These are phyloP conservation scores for Carterocephalus palaemon DNA, from an alignment of 2,888 invertebrate species.

Conservation along the genomic window DNA sequence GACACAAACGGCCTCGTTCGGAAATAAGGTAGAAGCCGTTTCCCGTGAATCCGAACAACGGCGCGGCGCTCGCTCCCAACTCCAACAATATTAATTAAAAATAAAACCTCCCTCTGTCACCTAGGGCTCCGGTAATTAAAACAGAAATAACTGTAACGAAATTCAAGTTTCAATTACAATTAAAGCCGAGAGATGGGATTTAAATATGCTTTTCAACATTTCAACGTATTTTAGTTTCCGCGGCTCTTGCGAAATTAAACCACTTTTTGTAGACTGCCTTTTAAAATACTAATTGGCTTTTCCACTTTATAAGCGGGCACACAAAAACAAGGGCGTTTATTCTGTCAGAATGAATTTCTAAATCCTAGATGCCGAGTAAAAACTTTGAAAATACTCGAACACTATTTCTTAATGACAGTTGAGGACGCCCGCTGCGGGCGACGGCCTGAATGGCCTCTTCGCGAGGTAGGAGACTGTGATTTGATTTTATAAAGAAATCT, in stretches of 20 bases:
- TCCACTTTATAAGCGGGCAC: constrained; percentile 4
- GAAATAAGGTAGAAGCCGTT: constrained; percentile 43
- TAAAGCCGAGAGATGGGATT: constrained; percentile 39
- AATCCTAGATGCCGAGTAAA: constrained; percentile 22
- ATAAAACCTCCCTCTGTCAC: constrained; percentile 47
- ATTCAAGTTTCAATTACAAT: constrained; percentile 48
- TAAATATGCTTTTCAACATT: constrained; percentile 30
- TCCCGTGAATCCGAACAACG: constrained; percentile 43
- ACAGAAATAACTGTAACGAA: constrained; percentile 53
- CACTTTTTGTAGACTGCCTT: constrained; percentile 17
- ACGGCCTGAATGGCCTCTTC: constrained; percentile 15
- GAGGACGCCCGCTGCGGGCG: constrained; percentile 6
- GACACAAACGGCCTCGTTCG: constrained; percentile 30
- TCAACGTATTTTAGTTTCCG: constrained; percentile 24
- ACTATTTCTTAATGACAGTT: constrained; percentile 24
- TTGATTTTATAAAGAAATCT: constrained; percentile 22
- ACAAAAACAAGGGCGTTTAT: constrained; percentile 22
- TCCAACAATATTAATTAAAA: constrained; percentile 60
- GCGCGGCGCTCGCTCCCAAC: constrained; percentile 36
- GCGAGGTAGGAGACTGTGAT: constrained; percentile 14
- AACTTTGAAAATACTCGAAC: constrained; percentile 14
- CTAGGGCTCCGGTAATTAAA: constrained; percentile 51
- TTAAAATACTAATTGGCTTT: constrained; percentile 28
- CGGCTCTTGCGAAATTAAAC: constrained; percentile 12
- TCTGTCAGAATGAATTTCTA: constrained; percentile 16